Conservation (phyloP, 2,888 invertebrate genomes). For the Volucella inflata region DNA sequence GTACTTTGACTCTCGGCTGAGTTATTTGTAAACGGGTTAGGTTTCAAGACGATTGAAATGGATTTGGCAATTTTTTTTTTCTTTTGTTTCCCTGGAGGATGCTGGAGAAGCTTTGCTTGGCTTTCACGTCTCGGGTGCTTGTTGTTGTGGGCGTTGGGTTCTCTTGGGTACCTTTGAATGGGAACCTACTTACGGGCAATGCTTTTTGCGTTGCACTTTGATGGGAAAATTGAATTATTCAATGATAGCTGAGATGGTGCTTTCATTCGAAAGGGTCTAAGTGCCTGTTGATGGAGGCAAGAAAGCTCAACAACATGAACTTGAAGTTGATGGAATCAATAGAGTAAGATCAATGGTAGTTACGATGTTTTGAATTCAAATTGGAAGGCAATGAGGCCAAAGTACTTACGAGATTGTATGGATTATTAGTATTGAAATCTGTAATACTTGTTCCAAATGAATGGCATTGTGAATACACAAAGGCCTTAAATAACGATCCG, state of each 20-base stretch:
- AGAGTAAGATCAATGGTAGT: too few species aligned
- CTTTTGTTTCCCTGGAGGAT: constrained; percentile 20
- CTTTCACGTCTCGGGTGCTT: constrained; percentile 3
- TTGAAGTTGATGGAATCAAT: too few species aligned
- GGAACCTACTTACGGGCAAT: constrained; percentile 37
- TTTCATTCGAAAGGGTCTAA: too few species aligned
- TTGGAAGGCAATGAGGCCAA: too few species aligned
- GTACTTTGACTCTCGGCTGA: constrained; percentile 63
- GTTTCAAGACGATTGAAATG: constrained; percentile 69
- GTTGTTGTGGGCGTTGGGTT: not conserved
- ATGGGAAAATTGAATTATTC: constrained; percentile 65
- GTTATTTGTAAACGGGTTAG: constrained; percentile 73
- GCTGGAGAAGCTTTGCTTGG: constrained; percentile 41
- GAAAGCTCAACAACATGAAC: not conserved
- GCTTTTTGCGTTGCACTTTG: constrained; percentile 49
- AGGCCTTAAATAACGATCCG: too few species aligned
- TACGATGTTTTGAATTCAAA: too few species aligned
- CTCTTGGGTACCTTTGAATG: constrained; percentile 7
- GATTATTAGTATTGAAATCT: too few species aligned
- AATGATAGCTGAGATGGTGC: constrained; percentile 20
- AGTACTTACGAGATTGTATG: too few species aligned
- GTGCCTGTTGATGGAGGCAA: not conserved
- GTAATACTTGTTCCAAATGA: too few species aligned
- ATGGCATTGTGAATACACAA: too few species aligned
- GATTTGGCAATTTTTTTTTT: constrained; percentile 55